Conservation (phyloP, 2,888 invertebrate species). For the Creontiades dilutus region DNA sequence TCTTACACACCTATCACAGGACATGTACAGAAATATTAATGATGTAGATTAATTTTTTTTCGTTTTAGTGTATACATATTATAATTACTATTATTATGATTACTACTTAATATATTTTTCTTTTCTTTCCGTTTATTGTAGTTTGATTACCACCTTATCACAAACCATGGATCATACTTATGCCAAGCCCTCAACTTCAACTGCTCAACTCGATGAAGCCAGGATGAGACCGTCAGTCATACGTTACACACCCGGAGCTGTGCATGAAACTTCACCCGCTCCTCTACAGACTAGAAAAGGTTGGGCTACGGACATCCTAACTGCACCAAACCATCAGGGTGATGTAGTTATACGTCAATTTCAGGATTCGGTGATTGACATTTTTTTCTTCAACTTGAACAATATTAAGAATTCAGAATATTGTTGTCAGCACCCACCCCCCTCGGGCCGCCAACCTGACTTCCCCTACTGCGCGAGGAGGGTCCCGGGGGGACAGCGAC, state of each 20-base stretch:
- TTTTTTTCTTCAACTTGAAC: not conserved
- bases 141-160: too few relatives aligned
- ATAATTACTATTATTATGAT: too few relatives aligned
- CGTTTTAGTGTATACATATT: too few relatives aligned
- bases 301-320: not conserved
- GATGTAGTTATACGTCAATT: not conserved
- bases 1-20: constrained; percentile 3
- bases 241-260: not conserved
- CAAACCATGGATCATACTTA: not conserved
- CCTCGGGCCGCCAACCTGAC: too few relatives aligned
- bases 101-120: too few relatives aligned
- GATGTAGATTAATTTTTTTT: not conserved
- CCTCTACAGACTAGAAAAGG: not conserved
- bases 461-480: too few relatives aligned
- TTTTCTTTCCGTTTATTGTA: too few relatives aligned
- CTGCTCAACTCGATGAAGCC: too few relatives aligned
- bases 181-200: not conserved
- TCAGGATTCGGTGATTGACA: not conserved
- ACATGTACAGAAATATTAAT: not conserved
- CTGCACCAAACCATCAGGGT: not conserved
- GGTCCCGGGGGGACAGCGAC: too few relatives aligned
- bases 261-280: not conserved
- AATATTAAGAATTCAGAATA: not conserved
- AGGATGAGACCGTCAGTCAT: not conserved
- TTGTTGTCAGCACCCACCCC: too few relatives aligned